Percentiles rank a stretch among this genome's conserved stretches.
Conservation (phyloP, 2,113 vertebrate genomes). For the Poicephalus meyeri region DNA sequence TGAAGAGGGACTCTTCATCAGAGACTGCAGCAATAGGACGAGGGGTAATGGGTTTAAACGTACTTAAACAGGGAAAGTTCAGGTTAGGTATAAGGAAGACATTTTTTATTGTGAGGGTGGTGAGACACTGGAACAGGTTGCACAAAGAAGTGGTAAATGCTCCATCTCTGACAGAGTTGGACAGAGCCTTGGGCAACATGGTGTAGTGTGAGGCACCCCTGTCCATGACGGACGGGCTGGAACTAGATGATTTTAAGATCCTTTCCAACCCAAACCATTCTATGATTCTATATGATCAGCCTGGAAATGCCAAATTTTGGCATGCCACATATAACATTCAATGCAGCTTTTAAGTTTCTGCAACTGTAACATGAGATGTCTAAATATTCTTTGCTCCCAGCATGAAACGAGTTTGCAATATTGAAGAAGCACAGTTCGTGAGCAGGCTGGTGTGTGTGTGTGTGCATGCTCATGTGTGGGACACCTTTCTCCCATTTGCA, state of each 20-base stretch:
- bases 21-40: background rate
- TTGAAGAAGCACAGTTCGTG: background rate
- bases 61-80: background rate
- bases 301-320: background rate
- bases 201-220: background rate
- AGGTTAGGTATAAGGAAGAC: background rate
- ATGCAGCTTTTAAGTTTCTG: background rate
- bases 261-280: background rate
- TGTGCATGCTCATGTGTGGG: background rate
- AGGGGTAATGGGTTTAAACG: background rate
- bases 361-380: background rate
- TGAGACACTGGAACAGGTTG: background rate
- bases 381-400: background rate
- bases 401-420: rapidly evolving
- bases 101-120: no score
- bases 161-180: background rate
- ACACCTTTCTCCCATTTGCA: background rate
- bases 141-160: background rate
- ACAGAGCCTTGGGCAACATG: background rate
- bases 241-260: background rate
- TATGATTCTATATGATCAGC: background rate
- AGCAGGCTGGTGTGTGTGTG: background rate
- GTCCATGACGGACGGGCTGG: background rate
- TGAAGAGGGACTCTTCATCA: background rate
- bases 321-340: background rate